Conservation (phyloP, 2,797 vertebrate species). For the Microchirus variegatus region DNA sequence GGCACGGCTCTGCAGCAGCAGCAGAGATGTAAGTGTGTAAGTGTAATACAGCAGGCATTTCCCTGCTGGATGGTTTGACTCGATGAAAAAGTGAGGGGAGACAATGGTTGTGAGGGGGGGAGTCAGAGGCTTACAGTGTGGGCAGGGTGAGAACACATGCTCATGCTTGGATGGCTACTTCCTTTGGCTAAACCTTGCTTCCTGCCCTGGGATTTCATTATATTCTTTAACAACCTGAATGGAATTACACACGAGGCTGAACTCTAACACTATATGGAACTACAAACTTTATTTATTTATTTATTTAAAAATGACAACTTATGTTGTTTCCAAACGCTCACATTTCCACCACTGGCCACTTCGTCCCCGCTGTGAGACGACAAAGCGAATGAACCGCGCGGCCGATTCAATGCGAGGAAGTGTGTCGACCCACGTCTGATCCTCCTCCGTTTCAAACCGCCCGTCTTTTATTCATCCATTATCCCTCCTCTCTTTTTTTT, state of each 20-base stretch:
- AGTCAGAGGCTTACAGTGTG: conserved; percentile 41
- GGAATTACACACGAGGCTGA: not conserved
- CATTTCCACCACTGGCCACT: not conserved
- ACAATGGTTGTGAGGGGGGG: conserved; percentile 66
- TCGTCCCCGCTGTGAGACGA: conserved; percentile 7
- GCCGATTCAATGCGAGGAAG: conserved; percentile 41
- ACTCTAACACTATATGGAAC: not conserved
- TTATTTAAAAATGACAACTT: not conserved
- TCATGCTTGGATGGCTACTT: conserved; percentile 56
- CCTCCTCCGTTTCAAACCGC: conserved; percentile 47
- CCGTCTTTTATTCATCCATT: conserved; percentile 69
- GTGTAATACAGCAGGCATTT: conserved; percentile 61
- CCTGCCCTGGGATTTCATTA: conserved; percentile 44
- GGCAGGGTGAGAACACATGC: conserved; percentile 51
- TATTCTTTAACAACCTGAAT: conserved; percentile 32
- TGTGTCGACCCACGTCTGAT: conserved; percentile 66
- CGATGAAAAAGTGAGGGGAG: conserved; percentile 34
- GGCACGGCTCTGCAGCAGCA: conserved; percentile 19
- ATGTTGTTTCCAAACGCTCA: too few species aligned
- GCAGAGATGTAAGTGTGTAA: conserved; percentile 50
- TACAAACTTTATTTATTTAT: not conserved
- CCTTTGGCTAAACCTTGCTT: conserved; percentile 51
- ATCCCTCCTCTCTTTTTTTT: conserved; percentile 51
- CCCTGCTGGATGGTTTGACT: conserved; percentile 47
- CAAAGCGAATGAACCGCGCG: conserved; percentile 30